These are phyloP conservation scores for Enteromius viviparus DNA, from an alignment of 2,797 vertebrate species.

Conservation along the genomic window DNA sequence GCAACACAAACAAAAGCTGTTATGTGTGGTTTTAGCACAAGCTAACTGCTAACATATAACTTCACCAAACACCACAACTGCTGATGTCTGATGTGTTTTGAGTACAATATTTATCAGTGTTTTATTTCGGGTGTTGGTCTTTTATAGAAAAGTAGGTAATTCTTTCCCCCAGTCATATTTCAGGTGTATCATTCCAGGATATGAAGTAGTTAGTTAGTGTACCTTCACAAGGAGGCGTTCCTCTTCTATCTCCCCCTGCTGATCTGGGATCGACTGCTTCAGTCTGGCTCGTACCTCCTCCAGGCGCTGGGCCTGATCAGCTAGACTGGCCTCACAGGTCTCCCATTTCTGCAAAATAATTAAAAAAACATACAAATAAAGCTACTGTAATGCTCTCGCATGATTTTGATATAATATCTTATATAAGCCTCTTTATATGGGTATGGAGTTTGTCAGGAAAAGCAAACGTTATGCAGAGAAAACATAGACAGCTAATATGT, in stretches of 20 bases:
- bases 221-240: slow-evolving; percentile 80
- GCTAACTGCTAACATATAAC: not conserved
- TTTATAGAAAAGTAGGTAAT: not conserved
- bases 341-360: slow-evolving; percentile 81
- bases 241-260: slow-evolving; percentile 76
- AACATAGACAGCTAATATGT: not conserved
- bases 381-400: not conserved
- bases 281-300: slow-evolving; percentile 76
- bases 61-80: not conserved
- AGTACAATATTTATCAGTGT: not conserved
- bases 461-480: not conserved
- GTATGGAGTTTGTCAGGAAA: not conserved
- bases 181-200: not conserved
- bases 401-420: not conserved
- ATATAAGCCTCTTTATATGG: not conserved
- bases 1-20: not conserved
- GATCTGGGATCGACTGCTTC: slow-evolving; percentile 78
- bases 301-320: slow-evolving; percentile 73
- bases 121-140: not conserved
- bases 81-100: not conserved
- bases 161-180: not conserved
- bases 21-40: not conserved
- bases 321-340: slow-evolving; percentile 76
- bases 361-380: not conserved
- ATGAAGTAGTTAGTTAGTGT: slow-evolving; percentile 35